A percentile compares a stretch with the other conserved stretches of the same genome.
Evolutionary conservation across 2,113 vertebrate species (phyloP).

Genomic region (Xiphophorus couchianus): DNA sequence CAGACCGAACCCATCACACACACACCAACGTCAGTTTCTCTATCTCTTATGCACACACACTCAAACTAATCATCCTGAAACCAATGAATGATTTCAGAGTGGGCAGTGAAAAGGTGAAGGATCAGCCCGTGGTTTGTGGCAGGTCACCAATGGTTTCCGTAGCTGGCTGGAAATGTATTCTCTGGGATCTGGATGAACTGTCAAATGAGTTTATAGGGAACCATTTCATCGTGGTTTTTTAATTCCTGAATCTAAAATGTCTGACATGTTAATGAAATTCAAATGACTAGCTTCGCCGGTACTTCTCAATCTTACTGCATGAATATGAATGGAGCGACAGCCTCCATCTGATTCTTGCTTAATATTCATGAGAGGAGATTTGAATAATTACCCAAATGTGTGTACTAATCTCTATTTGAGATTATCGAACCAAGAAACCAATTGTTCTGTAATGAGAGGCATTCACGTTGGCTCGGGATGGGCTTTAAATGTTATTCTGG

Average conservation of each 20-base stretch:
- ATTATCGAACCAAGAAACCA: constrained; percentile 63
- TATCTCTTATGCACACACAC: background rate
- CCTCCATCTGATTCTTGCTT: constrained; percentile 51
- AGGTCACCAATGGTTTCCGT: constrained; percentile 53
- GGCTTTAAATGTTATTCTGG: constrained; percentile 62
- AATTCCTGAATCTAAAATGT: constrained; percentile 53
- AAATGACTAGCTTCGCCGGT: constrained; percentile 57
- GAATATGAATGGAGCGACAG: constrained; percentile 69
- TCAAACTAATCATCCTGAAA: constrained; percentile 28
- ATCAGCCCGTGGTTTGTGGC: constrained; percentile 55
- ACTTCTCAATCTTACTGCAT: constrained; percentile 65
- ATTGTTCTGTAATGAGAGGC: constrained; percentile 70
- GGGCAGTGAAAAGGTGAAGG: constrained; percentile 45
- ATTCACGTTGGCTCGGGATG: constrained; percentile 46
- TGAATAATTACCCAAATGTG: constrained; percentile 70
- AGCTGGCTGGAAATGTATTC: constrained; percentile 54
- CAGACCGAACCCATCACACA: constrained; percentile 45
- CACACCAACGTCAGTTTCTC: constrained; percentile 7
- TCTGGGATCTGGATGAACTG: constrained; percentile 55
- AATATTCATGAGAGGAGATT: constrained; percentile 66
- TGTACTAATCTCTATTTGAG: constrained; percentile 62
- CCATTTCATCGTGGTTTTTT: constrained; percentile 58
- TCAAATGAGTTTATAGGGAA: constrained; percentile 58
- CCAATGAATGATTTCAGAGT: constrained; percentile 53
- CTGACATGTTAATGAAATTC: constrained; percentile 70